Percentiles rank a stretch among this genome's conserved stretches.
Conservation (phyloP, 2,888 invertebrate species). For the Ophonus ardosiacus region DNA sequence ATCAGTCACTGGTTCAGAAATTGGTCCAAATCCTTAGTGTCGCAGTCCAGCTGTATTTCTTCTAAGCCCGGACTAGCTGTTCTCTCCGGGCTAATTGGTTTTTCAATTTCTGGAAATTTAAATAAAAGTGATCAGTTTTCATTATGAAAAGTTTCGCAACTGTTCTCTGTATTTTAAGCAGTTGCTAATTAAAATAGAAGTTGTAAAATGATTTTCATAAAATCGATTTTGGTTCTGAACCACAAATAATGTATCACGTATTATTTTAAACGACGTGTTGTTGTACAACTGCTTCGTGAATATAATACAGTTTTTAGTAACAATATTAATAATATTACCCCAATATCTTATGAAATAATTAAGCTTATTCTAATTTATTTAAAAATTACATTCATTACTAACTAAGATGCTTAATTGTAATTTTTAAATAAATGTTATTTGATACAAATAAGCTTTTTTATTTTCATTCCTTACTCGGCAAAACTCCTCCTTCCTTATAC, state of each 20-base stretch:
- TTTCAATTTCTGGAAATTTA: slow-evolving; percentile 65
- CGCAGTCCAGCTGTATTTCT: slow-evolving; percentile 81
- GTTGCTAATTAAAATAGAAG: slow-evolving; percentile 58
- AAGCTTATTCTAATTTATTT: slow-evolving; percentile 58
- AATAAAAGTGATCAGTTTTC: slow-evolving; percentile 41
- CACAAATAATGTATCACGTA: slow-evolving; percentile 63
- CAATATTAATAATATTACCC: slow-evolving; percentile 39
- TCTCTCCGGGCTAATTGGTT: slow-evolving; percentile 58
- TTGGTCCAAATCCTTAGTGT: slow-evolving; percentile 80
- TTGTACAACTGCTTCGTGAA: slow-evolving; percentile 64
- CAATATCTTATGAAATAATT: neutral
- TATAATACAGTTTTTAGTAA: slow-evolving; percentile 64
- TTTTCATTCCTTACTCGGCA: slow-evolving; percentile 77
- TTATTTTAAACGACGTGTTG: slow-evolving; percentile 63
- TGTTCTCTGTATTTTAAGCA: slow-evolving; percentile 58
- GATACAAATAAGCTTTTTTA: slow-evolving; percentile 31
- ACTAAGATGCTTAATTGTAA: slow-evolving; percentile 27
- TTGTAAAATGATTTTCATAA: slow-evolving; percentile 63
- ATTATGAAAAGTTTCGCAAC: slow-evolving; percentile 49
- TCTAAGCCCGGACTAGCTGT: slow-evolving; percentile 77
- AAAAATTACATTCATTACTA: slow-evolving; percentile 59
- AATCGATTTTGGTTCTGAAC: slow-evolving; percentile 64
- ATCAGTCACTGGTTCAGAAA: slow-evolving; percentile 73
- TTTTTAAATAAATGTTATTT: slow-evolving; percentile 47
- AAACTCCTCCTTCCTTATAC: slow-evolving; percentile 80